Evolutionary conservation across 2,113 vertebrate genomes (phyloP), one percentile per base, ranked within the genome.

Genomic region (Zapus hudsonius): DNA sequence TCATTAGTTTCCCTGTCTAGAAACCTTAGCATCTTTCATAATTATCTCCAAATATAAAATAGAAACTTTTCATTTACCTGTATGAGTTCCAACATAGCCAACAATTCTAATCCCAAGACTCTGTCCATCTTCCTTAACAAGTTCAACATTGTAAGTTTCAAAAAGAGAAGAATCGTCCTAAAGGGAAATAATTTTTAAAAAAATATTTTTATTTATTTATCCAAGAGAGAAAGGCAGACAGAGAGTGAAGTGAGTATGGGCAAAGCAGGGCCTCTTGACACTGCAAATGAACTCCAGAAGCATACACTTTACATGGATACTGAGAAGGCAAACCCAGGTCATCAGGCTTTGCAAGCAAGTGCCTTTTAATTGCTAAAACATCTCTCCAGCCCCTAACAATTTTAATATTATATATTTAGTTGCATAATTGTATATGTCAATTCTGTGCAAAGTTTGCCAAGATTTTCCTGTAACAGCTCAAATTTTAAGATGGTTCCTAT

Each of bases 71-170:
- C 20, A 3, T 97, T 98, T 96, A 99, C 99, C 99, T 79, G 97
- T 70, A 66, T 98, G 98, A 94, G 97, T 97, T 52, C 98, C 98
- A 96, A 98, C 98, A 97, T 99, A 98, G 19, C 99, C 99, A 84
- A 99, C 97, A 95, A 99, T 99, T 95, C 99, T 99, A 98, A 99
- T 99, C 1, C 99, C 99, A 29, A 99, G 98, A 93, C 99, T 99
- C 96, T 99, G 99, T 2, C 98, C 99, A 22, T 99, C 98, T 94
- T 98, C 98, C 97, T 99, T 99, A 76, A 96, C 88, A 74, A 99
- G 97, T 63, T 98, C 96, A 88, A 99, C 98, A 29, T 99, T 98
- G 0, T 99, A 99, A 92, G 98, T 98, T 97, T 99, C 99, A 90
- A 98, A 99, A 72, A 98, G 98, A 72, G 98, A 92, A 67, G 98